Percentiles rank a stretch among this genome's conserved stretches.
Evolutionary conservation across 2,888 invertebrate species (phyloP).

Genomic region (Morpho achilles): DNA sequence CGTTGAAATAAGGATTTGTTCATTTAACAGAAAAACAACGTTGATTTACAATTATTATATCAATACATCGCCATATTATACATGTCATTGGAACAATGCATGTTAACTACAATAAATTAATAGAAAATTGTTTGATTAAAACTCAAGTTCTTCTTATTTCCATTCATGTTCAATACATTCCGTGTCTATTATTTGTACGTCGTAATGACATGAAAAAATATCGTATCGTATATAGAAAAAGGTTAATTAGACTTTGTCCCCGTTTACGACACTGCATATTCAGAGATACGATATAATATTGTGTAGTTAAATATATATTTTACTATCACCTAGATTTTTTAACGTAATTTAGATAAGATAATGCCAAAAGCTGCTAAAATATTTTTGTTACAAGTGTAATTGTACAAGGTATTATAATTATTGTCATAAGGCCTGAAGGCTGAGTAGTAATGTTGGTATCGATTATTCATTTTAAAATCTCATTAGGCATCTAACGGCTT

Average conservation of each 20-base stretch:
- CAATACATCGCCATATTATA: too few species aligned
- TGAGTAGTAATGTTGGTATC: conserved; percentile 4
- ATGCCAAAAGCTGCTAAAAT: conserved; percentile 19
- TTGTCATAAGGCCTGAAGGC: conserved; percentile 11
- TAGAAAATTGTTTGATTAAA: too few species aligned
- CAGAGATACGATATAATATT: conserved; percentile 69
- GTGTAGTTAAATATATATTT: conserved; percentile 47
- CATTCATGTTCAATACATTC: conserved; percentile 51
- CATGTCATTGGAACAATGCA: too few species aligned
- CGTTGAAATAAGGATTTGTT: too few species aligned
- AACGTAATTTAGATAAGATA: conserved; percentile 37
- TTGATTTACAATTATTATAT: too few species aligned
- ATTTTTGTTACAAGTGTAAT: conserved; percentile 22
- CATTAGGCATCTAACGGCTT: background rate
- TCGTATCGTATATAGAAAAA: conserved; percentile 14
- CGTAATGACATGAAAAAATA: conserved; percentile 32
- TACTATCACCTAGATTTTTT: conserved; percentile 51
- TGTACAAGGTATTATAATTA: conserved; percentile 17
- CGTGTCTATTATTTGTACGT: conserved; percentile 67
- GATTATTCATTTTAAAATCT: background rate
- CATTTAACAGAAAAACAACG: too few species aligned
- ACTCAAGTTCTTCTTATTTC: conserved; percentile 34
- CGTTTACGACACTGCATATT: conserved; percentile 44
- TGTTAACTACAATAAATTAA: too few species aligned
- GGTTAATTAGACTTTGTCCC: conserved; percentile 36